Percentiles rank a stretch among this genome's conserved stretches.
These are phyloP conservation scores for Monoplex corrugatus DNA, from an alignment of 2,888 invertebrate genomes.

Conservation along the genomic window DNA sequence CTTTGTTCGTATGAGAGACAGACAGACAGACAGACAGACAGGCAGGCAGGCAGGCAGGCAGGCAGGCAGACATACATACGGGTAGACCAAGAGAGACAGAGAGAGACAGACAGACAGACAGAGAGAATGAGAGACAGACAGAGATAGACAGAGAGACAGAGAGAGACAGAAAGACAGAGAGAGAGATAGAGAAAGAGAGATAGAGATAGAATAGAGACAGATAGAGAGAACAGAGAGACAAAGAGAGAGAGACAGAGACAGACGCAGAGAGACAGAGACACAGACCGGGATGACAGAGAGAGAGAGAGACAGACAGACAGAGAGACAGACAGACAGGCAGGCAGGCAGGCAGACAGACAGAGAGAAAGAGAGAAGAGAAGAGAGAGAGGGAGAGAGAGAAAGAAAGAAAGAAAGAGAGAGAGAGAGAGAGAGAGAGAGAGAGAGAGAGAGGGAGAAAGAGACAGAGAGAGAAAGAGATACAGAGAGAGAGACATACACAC, in stretches of 20 bases:
- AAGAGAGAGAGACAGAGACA: no score
- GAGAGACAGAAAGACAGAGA: not conserved
- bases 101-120: no score
- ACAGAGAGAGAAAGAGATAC: not conserved
- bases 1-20: no score
- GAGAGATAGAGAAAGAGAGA: not conserved
- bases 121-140: not conserved
- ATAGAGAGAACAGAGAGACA: not conserved
- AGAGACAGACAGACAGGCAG: conserved; percentile 8
- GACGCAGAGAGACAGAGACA: not conserved
- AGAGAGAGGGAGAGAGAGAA: not conserved
- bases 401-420: not conserved
- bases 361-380: not conserved
- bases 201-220: not conserved
- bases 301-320: conserved; percentile 9
- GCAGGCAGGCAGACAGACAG: not conserved
- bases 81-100: no score
- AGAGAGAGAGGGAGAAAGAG: not conserved
- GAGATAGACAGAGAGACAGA: no score
- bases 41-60: not conserved
- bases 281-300: not conserved
- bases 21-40: conserved; percentile 25
- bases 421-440: not conserved
- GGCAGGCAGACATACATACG: not conserved
- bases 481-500: conserved; percentile 7